Evolutionary conservation across 2,888 invertebrate species (phyloP).

Genomic region (Lepidocyrtoides sp.): DNA sequence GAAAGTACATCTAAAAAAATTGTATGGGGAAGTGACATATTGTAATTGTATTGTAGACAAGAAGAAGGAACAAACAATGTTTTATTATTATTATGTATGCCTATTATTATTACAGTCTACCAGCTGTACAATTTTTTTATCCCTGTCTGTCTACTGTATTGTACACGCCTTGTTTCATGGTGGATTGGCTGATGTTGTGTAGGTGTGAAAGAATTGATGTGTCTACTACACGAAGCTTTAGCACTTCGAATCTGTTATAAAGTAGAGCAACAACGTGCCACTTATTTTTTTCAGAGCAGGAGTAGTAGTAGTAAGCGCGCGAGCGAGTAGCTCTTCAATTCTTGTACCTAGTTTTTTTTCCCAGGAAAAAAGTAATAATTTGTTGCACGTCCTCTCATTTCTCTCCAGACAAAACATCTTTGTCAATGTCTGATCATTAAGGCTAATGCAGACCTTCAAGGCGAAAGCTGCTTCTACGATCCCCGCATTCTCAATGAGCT

Average conservation of each 20-base stretch:
- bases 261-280: constrained; percentile 45
- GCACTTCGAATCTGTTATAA: constrained; percentile 37
- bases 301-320: not conserved
- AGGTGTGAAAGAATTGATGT: constrained; percentile 3
- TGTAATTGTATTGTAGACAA: too few species aligned
- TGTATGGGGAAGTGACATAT: too few species aligned
- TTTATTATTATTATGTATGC: too few species aligned
- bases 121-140: too few species aligned
- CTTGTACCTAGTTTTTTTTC: constrained; percentile 27
- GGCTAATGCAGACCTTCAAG: constrained; percentile 74
- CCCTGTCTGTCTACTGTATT: too few species aligned
- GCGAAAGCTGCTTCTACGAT: constrained; percentile 60
- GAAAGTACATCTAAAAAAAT: too few species aligned
- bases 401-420: constrained; percentile 75
- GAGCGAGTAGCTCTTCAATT: not conserved
- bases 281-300: not conserved
- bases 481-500: constrained; percentile 61
- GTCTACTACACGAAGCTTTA: not conserved
- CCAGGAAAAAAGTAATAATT: constrained; percentile 61
- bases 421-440: constrained; percentile 78
- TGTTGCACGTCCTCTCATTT: constrained; percentile 72
- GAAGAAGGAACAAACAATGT: too few species aligned
- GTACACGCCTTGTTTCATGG: too few species aligned
- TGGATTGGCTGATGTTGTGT: too few species aligned
- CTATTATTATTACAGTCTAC: too few species aligned